Evolutionary conservation across 2,888 invertebrate species (phyloP).

Genomic region (Eupeodes latifasciatus): DNA sequence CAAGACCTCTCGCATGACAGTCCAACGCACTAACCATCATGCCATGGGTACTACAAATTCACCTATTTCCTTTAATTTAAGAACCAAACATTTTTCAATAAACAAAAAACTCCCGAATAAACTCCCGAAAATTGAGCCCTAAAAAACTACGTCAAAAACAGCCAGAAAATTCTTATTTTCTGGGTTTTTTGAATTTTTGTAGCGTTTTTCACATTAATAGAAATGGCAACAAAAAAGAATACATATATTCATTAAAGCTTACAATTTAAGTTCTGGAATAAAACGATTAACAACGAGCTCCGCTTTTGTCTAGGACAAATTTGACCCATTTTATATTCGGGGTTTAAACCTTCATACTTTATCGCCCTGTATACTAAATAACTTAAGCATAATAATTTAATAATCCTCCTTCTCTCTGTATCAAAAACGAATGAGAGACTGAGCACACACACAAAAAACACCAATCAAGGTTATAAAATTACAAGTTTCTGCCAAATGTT

Average conservation of each 20-base stretch:
- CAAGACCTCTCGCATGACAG: too few species aligned
- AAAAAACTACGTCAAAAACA: too few species aligned
- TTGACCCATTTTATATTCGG: background rate
- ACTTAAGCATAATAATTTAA: slow-evolving; percentile 21
- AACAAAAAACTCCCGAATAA: too few species aligned
- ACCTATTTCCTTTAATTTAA: too few species aligned
- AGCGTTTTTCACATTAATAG: too few species aligned
- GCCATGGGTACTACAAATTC: too few species aligned
- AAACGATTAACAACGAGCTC: background rate
- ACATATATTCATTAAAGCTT: background rate
- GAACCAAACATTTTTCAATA: too few species aligned
- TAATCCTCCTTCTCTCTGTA: background rate
- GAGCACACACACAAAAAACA: background rate
- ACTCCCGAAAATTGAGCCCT: too few species aligned
- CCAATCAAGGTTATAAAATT: slow-evolving; percentile 33
- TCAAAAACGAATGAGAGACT: background rate
- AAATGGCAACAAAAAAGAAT: too few species aligned
- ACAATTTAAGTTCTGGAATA: background rate
- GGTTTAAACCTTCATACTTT: background rate
- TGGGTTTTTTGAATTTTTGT: too few species aligned
- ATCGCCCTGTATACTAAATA: background rate
- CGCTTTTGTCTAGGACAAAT: background rate
- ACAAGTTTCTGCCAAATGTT: slow-evolving; percentile 28
- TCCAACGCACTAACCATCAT: too few species aligned
- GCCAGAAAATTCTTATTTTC: too few species aligned